Conservation (phyloP, 2,113 vertebrate genomes). For the Crotalus tigris region DNA sequence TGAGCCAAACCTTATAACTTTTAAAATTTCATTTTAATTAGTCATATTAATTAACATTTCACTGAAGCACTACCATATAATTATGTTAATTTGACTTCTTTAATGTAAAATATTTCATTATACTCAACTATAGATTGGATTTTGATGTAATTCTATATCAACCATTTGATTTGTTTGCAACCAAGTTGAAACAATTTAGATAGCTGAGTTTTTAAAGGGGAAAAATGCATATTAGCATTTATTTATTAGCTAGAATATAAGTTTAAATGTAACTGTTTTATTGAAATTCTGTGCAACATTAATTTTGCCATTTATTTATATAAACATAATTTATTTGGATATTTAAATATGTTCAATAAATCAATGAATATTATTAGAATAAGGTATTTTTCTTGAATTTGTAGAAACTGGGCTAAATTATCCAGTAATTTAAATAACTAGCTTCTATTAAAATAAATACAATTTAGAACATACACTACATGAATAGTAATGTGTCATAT, state of each 20-base stretch:
- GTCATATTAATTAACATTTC: background rate
- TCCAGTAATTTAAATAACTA: constrained; percentile 19
- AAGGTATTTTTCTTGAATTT: background rate
- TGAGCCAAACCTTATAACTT: background rate
- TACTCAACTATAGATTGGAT: background rate
- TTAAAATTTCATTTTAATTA: background rate
- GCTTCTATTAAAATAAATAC: constrained; percentile 27
- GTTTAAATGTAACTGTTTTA: background rate
- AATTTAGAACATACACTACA: constrained; percentile 23
- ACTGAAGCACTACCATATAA: background rate
- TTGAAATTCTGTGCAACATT: background rate
- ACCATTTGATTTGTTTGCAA: background rate
- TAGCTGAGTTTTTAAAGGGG: background rate
- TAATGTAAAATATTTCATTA: background rate
- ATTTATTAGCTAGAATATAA: background rate
- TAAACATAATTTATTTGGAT: background rate
- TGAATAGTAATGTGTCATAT: background rate
- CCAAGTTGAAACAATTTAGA: background rate
- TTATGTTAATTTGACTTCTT: background rate
- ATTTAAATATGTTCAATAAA: background rate
- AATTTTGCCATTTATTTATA: background rate
- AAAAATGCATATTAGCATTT: background rate
- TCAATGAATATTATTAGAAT: background rate
- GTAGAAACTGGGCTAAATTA: background rate
- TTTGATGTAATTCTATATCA: background rate